Conservation (phyloP, 1,140 invertebrate species). For the Aphaenogaster rudis region DNA sequence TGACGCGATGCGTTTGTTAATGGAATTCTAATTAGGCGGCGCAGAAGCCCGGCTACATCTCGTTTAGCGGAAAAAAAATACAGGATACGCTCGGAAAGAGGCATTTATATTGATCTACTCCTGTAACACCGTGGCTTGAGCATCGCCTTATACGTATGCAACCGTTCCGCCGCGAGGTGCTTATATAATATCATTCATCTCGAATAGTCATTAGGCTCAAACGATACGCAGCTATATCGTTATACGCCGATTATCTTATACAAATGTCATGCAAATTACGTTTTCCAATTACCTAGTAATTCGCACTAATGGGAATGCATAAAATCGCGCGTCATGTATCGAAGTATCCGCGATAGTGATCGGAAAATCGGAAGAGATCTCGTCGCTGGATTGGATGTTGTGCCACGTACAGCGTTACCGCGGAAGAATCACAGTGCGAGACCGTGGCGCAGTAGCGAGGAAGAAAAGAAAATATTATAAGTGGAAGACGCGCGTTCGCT, state of each 20-base stretch:
- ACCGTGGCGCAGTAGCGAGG: background rate
- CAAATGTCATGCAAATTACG: conserved; percentile 45
- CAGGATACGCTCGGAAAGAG: background rate
- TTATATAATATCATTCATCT: conserved; percentile 42
- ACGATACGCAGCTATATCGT: background rate
- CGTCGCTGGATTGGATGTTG: background rate
- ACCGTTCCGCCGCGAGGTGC: background rate
- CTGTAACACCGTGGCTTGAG: background rate
- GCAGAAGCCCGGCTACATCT: background rate
- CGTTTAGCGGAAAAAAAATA: background rate
- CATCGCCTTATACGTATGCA: background rate
- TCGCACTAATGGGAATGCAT: conserved; percentile 18
- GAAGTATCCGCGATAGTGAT: background rate
- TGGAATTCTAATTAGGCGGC: conserved; percentile 52
- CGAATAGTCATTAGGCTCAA: conserved; percentile 16
- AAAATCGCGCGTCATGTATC: conserved; percentile 14
- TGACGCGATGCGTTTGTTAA: conserved; percentile 38
- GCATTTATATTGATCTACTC: conserved; percentile 22
- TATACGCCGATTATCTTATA: background rate
- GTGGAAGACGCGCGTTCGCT: background rate
- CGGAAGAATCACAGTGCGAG: background rate
- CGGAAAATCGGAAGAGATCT: conserved; percentile 22
- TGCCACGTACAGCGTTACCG: background rate
- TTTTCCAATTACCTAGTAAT: conserved; percentile 44
- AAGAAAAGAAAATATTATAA: too few relatives aligned